Conservation (phyloP, 2,113 vertebrate species). For the Podiceps cristatus region DNA sequence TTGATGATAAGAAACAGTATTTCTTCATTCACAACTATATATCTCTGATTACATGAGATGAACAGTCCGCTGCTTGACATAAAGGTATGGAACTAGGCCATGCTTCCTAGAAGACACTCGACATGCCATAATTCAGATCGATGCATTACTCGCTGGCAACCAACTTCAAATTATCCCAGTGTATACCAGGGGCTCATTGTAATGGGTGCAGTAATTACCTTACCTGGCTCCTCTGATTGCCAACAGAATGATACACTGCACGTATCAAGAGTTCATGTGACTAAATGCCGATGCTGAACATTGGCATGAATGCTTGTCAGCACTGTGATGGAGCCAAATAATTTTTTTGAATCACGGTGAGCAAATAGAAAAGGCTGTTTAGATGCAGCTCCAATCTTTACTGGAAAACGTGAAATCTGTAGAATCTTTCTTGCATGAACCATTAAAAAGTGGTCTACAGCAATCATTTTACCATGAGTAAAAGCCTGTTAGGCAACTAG, state of each 20-base stretch:
- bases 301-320: neutral
- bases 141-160: neutral
- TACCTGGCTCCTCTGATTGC: neutral
- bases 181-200: neutral
- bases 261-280: neutral
- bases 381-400: neutral
- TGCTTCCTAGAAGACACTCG: neutral
- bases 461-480: neutral
- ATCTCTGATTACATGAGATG: neutral
- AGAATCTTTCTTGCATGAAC: neutral
- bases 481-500: neutral
- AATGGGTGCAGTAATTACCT: neutral
- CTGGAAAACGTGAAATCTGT: neutral
- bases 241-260: neutral
- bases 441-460: neutral
- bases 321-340: neutral
- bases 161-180: neutral
- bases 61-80: neutral
- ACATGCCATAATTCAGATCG: rapidly evolving
- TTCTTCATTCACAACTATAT: neutral
- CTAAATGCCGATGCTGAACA: neutral
- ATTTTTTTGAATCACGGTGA: neutral
- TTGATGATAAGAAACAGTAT: neutral
- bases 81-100: conserved; percentile 3
- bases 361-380: neutral